Percentiles rank a stretch among this genome's conserved stretches.
Evolutionary conservation across 2,888 invertebrate genomes (phyloP).

Genomic region (Acrocyrtus sp.): DNA sequence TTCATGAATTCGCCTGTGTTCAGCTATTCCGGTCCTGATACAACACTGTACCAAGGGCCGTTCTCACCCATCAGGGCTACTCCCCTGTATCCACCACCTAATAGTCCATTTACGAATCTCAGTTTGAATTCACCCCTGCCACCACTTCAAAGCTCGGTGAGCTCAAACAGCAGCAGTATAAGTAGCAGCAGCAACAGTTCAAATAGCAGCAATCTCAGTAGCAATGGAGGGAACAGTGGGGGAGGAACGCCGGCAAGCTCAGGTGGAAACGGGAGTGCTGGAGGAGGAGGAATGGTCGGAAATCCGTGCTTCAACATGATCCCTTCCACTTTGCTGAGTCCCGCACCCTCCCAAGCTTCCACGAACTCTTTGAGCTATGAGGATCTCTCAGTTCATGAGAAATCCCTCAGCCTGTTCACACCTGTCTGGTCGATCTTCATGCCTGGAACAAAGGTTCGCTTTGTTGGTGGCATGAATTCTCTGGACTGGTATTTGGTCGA

Average conservation of each 20-base stretch:
- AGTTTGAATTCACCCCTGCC: conserved; percentile 53
- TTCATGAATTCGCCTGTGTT: conserved; percentile 63
- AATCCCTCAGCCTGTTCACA: conserved; percentile 65
- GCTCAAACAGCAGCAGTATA: conserved; percentile 35
- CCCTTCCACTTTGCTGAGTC: conserved; percentile 64
- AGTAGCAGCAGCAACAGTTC: conserved; percentile 37
- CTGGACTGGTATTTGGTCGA: conserved; percentile 62
- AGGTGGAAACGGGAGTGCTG: conserved; percentile 18
- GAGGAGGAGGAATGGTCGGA: conserved; percentile 35
- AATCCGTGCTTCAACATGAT: conserved; percentile 60
- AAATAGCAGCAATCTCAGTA: conserved; percentile 33
- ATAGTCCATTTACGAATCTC: conserved; percentile 59
- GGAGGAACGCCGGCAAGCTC: conserved; percentile 36
- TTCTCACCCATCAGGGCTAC: conserved; percentile 61
- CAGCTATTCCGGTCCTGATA: conserved; percentile 61
- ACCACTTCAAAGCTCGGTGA: conserved; percentile 32
- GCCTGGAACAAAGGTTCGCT: conserved; percentile 63
- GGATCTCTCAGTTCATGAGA: conserved; percentile 63
- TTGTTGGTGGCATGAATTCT: conserved; percentile 58
- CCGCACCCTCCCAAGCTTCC: conserved; percentile 65
- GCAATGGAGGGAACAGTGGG: conserved; percentile 27
- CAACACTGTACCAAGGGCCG: conserved; percentile 62
- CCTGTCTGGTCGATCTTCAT: conserved; percentile 68
- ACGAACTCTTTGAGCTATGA: conserved; percentile 65
- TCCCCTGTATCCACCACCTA: conserved; percentile 60